These are phyloP conservation scores for Meloidogyne floridensis DNA, from an alignment of 1,140 invertebrate genomes.

Conservation along the genomic window DNA sequence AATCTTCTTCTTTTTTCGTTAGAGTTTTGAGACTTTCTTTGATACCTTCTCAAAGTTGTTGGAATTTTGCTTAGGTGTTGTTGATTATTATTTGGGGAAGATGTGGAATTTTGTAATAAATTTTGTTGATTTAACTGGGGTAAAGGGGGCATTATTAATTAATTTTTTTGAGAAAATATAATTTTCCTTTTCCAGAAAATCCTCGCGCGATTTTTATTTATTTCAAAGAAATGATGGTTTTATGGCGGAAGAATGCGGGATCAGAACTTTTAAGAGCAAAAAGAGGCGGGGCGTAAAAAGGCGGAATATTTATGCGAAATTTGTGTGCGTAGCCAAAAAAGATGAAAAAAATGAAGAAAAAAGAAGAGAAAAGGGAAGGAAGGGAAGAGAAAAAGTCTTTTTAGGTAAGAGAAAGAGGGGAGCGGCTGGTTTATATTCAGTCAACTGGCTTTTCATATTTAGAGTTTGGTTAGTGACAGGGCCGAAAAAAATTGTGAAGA, in stretches of 20 bases:
- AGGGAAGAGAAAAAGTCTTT: background rate
- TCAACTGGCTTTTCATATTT: background rate
- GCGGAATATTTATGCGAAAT: conserved; percentile 9
- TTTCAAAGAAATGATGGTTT: background rate
- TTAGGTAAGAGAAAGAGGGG: background rate
- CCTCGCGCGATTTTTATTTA: background rate
- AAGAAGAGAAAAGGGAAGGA: background rate
- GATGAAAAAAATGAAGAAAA: background rate
- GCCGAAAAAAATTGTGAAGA: background rate
- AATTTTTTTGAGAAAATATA: background rate
- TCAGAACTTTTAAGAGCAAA: background rate
- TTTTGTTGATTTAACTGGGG: conserved; percentile 22
- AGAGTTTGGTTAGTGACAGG: background rate
- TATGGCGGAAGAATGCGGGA: background rate
- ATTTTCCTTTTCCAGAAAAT: background rate
- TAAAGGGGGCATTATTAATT: background rate
- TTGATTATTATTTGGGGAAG: background rate
- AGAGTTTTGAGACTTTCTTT: background rate
- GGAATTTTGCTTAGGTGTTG: background rate
- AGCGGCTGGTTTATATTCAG: background rate
- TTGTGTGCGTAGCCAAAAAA: background rate
- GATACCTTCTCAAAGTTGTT: background rate
- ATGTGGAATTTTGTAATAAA: background rate
- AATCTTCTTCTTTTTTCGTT: background rate
- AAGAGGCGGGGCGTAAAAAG: conserved; percentile 6